phyloP scores from a whole-genome alignment of 2,888 invertebrate species.

The Hypolimnas misippus region DNA sequence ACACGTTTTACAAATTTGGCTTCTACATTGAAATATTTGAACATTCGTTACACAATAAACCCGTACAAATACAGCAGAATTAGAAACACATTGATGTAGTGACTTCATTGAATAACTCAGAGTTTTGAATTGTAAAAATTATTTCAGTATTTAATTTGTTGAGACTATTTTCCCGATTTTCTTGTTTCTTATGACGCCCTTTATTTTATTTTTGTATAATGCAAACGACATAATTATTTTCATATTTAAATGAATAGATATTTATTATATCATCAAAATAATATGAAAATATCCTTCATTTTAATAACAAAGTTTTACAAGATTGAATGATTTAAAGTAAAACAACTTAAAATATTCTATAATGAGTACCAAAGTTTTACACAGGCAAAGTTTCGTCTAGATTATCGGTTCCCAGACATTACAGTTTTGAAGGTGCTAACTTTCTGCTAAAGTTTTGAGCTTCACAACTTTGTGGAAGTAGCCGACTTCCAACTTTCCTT shows the following conservation, averaged over 20 bases:
- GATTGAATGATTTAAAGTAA: slow-evolving; percentile 2
- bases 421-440: slow-evolving; percentile 67
- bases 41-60: neutral
- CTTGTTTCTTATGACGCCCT: too few relatives aligned
- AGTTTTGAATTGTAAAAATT: neutral
- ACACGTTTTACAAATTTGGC: neutral
- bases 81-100: neutral
- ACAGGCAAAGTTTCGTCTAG: slow-evolving; percentile 40
- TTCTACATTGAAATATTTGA: slow-evolving; percentile 1
- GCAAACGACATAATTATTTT: too few relatives aligned
- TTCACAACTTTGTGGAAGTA: slow-evolving; percentile 61
- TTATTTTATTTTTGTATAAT: too few relatives aligned
- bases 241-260: too few relatives aligned
- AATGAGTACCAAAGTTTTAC: neutral
- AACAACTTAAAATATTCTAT: neutral
- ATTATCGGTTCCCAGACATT: slow-evolving; percentile 71
- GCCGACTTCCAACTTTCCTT: slow-evolving; percentile 58
- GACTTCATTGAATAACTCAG: neutral
- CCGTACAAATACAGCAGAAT: neutral
- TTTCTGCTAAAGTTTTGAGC: slow-evolving; percentile 59
- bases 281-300: neutral
- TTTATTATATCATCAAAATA: neutral
- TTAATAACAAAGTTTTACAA: neutral
- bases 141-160: neutral
- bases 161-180: too few relatives aligned